Evolutionary conservation across 2,888 invertebrate genomes (phyloP), one percentile per base, ranked within the genome.

Genomic region (Agrilus mali): DNA sequence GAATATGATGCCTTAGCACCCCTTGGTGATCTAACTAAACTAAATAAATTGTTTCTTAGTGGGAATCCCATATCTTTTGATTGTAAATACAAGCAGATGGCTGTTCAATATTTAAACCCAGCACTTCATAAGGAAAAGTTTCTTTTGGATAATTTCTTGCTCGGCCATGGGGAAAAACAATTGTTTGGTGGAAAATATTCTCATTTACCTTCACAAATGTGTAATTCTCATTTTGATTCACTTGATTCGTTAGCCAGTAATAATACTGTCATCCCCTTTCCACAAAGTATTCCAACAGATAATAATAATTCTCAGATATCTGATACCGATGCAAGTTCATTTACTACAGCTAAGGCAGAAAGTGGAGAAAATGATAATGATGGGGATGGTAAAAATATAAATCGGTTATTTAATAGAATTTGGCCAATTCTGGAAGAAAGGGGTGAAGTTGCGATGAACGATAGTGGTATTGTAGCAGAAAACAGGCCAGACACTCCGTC

Each of bases 51-150:
- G 10, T 72, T 71, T 51, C 63, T 81, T 12, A 67, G 67, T 48
- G 76, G 75, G 5, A 82, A 82, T 66, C 80, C 81, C 1, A 55
- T 82, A 22, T 69, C 71, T 40, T 78, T 71, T 58, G 74, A 78
- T 61, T 70, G 71, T 1, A 68, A 72, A 37, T 78, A 82, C 59
- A 69, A 80, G 33, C 52, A 64, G 43, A 61, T 69, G 4, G 69
- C 74, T 1, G 67, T 72, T 4, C 69, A 69, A 53, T 73, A 73
- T 62, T 61, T 79, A 40, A 73, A 77, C 56, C 69, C 70, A 43
- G 71, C 72, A 50, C 65, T 72, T 12, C 63, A 68, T 10, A 66
- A 54, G 8, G 41, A 51, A 14, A 52, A 70, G 64, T 80, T 80
- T 59, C 59, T 74, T 39, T 60, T 80, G 34, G 77, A 80, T 55